Conservation (phyloP, 2,888 invertebrate species). For the Erebia aethiops region DNA sequence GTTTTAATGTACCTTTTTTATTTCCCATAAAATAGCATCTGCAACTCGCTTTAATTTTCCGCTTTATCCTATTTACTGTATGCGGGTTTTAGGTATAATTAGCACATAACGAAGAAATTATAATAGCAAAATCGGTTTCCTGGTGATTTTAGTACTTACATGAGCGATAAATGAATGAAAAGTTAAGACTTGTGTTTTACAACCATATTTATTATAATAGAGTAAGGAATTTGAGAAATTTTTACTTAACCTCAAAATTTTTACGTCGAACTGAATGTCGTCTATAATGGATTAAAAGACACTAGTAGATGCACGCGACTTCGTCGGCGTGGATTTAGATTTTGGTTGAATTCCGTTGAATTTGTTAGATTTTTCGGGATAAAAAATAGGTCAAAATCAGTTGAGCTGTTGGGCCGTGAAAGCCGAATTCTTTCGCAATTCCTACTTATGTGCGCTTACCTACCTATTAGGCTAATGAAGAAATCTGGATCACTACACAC, state of each 20-base stretch:
- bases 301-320: no score
- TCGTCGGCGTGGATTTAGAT: no score
- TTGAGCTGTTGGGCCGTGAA: no score
- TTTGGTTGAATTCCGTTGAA: no score
- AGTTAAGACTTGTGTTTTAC: constrained; percentile 9
- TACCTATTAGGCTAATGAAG: no score
- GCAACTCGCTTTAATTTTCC: constrained; percentile 1
- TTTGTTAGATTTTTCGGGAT: no score
- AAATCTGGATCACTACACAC: no score
- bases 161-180: constrained; percentile 34
- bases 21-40: background rate
- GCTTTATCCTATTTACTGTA: constrained; percentile 32
- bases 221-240: background rate
- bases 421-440: no score
- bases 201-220: background rate
- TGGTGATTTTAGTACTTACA: constrained; percentile 45
- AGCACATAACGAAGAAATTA: constrained; percentile 31
- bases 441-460: no score
- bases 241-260: background rate
- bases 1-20: background rate
- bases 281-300: no score
- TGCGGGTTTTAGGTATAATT: background rate
- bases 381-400: no score
- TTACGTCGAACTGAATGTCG: no score
- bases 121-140: constrained; percentile 41